Evolutionary conservation across 2,888 invertebrate genomes (phyloP), one percentile per base, ranked within the genome.

Genomic region (Agriopis leucophaearia): DNA sequence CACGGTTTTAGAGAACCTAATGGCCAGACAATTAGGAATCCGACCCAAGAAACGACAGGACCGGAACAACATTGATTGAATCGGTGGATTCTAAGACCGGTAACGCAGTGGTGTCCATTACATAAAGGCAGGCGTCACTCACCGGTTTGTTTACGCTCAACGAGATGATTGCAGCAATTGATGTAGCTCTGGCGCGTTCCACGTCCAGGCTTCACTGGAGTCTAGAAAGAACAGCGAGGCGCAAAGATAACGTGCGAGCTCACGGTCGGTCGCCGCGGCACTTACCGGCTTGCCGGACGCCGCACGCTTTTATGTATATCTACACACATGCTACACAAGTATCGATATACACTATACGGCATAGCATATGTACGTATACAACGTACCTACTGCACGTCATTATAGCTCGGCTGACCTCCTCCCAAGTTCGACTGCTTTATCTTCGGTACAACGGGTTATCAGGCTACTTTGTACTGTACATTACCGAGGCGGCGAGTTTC

Each of bases 71-170:
- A 69, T 63, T 72, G 69, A 72, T 72, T 74, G 69, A 66, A 66
- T 59, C 61, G 64, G 51, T 69, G 63, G 69, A 52, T 64, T 65
- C 45, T 63, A 64, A 58, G 48, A 47, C 66, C 70, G 68, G 68
- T 50, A 68, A 59, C 64, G 48, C 61, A 65, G 58, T 63, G 27
- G 58, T 62, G 66, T 72, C 67, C 51, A 76, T 88, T 91, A 90
- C 81, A 88, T 88, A 88, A 86, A 87, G 81, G 78, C 79, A 80
- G 80, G 76, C 74, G 73, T 66, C 70, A 92, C 93, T 92, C 88
- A 94, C 93, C 83, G 82, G 88, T 92, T 93, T 93, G 92, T 92
- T 93, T 93, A 90, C 85, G 86, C 88, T 91, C 90, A 93, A 92
- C 88, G 81, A 88, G 92, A 93, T 92, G 92, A 93, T 94, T 93